Percentiles rank a stretch among this genome's conserved stretches.
Evolutionary conservation across 2,113 vertebrate species (phyloP).

Genomic region (Petaurus breviceps): DNA sequence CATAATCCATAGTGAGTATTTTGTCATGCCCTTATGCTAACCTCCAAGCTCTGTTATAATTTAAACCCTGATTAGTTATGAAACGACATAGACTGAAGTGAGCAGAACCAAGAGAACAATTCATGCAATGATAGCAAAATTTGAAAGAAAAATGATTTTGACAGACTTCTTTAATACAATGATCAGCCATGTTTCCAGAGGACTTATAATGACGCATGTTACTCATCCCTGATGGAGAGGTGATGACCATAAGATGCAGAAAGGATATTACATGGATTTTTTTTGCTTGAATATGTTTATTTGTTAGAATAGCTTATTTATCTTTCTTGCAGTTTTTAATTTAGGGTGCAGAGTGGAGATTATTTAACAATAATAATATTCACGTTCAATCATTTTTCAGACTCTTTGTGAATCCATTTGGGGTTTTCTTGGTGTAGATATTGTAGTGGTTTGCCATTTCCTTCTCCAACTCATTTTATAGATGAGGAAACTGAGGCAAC

Average conservation of each 20-base stretch:
- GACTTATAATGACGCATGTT: background rate
- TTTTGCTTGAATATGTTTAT: background rate
- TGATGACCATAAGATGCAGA: background rate
- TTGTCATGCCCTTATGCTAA: background rate
- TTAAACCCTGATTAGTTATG: background rate
- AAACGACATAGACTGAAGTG: background rate
- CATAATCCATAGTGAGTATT: background rate
- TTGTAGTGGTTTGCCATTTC: too few species aligned
- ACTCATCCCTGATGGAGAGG: background rate
- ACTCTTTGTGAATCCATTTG: too few species aligned
- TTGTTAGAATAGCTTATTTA: background rate
- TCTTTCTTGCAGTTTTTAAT: background rate
- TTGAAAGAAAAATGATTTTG: background rate
- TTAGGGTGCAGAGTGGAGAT: background rate
- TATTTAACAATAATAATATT: background rate
- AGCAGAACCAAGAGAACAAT: background rate
- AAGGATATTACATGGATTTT: background rate
- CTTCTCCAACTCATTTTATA: too few species aligned
- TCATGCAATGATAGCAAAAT: background rate
- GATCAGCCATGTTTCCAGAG: background rate
- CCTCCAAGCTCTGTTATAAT: background rate
- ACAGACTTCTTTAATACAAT: background rate
- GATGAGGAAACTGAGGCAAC: too few species aligned
- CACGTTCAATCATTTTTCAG: too few species aligned
- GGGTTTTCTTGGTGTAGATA: too few species aligned